Conservation (phyloP, 2,888 invertebrate genomes). For the Chromoteleia sp. region DNA sequence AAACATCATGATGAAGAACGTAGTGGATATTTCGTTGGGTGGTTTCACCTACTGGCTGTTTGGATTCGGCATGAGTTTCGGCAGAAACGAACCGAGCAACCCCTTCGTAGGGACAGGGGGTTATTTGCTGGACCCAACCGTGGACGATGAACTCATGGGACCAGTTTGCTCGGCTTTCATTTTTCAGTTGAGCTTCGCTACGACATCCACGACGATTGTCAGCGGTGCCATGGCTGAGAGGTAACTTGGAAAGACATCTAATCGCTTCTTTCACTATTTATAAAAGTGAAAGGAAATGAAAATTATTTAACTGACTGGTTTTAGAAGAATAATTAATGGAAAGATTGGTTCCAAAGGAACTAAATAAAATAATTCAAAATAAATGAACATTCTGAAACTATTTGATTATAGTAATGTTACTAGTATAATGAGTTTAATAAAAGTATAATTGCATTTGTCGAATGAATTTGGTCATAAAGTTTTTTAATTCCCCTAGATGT, state of each 20-base stretch:
- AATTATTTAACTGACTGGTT: no score
- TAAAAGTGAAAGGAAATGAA: no score
- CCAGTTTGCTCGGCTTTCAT: slow-evolving; percentile 94
- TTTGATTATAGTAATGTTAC: no score
- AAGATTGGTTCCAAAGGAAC: no score
- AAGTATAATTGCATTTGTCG: no score
- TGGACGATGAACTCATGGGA: slow-evolving; percentile 92
- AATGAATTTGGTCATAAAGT: no score
- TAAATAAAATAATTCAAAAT: no score
- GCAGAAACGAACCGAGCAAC: slow-evolving; percentile 90
- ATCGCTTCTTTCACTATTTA: no score
- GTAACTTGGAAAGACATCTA: no score
- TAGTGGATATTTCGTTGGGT: slow-evolving; percentile 96
- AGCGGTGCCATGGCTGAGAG: slow-evolving; percentile 98
- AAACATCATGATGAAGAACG: slow-evolving; percentile 99
- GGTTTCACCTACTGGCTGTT: slow-evolving; percentile 97
- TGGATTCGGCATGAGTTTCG: slow-evolving; percentile 96
- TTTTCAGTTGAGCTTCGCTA: slow-evolving; percentile 96
- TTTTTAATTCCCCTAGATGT: slow-evolving; percentile 87
- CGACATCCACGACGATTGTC: slow-evolving; percentile 95
- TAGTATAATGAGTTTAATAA: no score
- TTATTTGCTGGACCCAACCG: slow-evolving; percentile 89
- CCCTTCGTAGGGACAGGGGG: slow-evolving; percentile 93
- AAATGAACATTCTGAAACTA: no score
- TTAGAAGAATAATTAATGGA: no score